These are phyloP conservation scores for Choristoneura fumiferana DNA, from an alignment of 1,140 invertebrate genomes.

Conservation along the genomic window DNA sequence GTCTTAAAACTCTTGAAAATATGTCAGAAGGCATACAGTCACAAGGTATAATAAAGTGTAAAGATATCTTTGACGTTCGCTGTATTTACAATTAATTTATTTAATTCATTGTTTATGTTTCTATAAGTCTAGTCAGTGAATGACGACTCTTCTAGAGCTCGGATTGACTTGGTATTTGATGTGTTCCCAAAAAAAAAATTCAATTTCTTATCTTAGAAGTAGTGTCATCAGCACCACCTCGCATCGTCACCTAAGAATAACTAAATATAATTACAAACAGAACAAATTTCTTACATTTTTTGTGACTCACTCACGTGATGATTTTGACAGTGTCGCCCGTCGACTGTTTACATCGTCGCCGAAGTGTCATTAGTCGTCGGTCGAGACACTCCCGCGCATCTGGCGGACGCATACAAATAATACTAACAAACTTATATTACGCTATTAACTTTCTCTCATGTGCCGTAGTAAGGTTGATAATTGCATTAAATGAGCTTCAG, in stretches of 20 bases:
- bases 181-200: no score
- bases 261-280: neutral
- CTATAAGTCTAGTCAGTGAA: no score
- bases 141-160: no score
- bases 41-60: no score
- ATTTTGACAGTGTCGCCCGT: conserved; percentile 58
- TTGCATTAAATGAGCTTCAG: conserved; percentile 18
- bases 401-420: conserved; percentile 34
- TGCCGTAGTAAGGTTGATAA: neutral
- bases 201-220: no score
- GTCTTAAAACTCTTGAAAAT: no score
- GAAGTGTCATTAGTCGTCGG: conserved; percentile 69
- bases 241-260: neutral
- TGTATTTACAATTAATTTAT: no score
- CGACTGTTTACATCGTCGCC: conserved; percentile 70
- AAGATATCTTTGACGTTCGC: no score
- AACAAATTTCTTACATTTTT: conserved; percentile 45
- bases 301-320: conserved; percentile 48
- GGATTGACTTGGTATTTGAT: no score
- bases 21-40: no score
- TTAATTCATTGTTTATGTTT: no score
- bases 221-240: no score
- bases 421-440: conserved; percentile 15
- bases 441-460: neutral
- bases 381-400: conserved; percentile 37